phyloP scores from a whole-genome alignment of 2,797 vertebrate genomes.

The Decapterus maruadsi region DNA sequence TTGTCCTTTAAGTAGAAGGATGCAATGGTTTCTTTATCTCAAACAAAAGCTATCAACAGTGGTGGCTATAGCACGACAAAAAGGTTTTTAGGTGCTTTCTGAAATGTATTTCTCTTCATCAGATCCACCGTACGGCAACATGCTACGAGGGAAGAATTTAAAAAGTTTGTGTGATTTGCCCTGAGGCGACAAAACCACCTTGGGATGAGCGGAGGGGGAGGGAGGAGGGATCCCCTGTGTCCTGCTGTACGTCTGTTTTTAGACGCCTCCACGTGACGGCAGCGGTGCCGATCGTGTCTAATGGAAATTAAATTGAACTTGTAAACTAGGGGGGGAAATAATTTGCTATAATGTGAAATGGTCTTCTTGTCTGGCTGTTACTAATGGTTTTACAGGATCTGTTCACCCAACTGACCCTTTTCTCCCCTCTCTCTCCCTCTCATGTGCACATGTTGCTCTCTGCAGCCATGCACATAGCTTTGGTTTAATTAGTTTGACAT shows the following conservation, averaged over 20 bases:
- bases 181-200: no score
- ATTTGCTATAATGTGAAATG: background rate
- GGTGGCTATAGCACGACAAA: no score
- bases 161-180: background rate
- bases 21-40: no score
- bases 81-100: no score
- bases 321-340: background rate
- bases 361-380: background rate
- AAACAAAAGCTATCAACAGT: no score
- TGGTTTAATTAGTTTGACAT: background rate
- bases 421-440: no score
- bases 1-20: no score
- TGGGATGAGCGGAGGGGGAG: no score
- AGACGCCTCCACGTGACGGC: background rate
- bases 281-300: background rate
- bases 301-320: background rate
- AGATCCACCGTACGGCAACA: background rate
- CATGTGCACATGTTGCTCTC: background rate
- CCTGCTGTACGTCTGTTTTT: background rate
- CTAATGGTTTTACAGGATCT: background rate
- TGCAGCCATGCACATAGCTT: background rate
- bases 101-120: background rate
- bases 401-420: background rate
- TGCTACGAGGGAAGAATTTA: background rate
- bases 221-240: background rate